Base-by-base conservation (phyloP, 2,797 vertebrate genomes). In the Cheirogaleus major region DNA sequence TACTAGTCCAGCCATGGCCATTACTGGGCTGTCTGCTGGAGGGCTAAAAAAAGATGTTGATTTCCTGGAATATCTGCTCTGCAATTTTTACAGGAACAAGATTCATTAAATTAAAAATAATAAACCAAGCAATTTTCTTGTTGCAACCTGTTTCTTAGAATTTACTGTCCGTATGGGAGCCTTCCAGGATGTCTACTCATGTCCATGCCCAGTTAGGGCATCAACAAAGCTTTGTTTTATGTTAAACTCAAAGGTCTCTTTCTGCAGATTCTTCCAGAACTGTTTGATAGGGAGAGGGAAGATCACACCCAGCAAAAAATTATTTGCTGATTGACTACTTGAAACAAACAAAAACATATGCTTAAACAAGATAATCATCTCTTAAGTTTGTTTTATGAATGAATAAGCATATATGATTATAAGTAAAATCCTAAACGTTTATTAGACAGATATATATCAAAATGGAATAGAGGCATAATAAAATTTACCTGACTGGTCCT, bases 51-150 rank as follows among this genome's bases (percentile, higher is more conserved):
- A 92, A 96, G 97, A 97, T 90, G 91, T 48, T 55, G 38, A 72
- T 89, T 98, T 98, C 97, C 97, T 95, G 97, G 97, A 98, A 98
- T 96, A 92, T 93, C 89, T 92, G 72, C 92, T 89, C 73, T 95
- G 84, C 52, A 72, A 90, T 69, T 96, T 97, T 97, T 98, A 97
- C 96, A 97, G 97, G 97, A 98, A 98, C 45, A 83, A 96, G 92
- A 67, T 75, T 97, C 97, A 97, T 98, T 97, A 92, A 94, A 95
- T 96, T 97, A 95, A 97, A 91, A 96, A 91, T 67, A 96, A 96
- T 88, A 97, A 95, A 69, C 81, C 78, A 57, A 87, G 81, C 84
- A 70, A 82, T 96, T 94, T 97, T 97, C 93, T 96, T 45, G 32
- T 88, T 25, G 43, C 45, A 97, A 94, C 89, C 86, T 95, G 80